Conservation (phyloP, 2,888 invertebrate genomes). For the Oxyscelio sp. region DNA sequence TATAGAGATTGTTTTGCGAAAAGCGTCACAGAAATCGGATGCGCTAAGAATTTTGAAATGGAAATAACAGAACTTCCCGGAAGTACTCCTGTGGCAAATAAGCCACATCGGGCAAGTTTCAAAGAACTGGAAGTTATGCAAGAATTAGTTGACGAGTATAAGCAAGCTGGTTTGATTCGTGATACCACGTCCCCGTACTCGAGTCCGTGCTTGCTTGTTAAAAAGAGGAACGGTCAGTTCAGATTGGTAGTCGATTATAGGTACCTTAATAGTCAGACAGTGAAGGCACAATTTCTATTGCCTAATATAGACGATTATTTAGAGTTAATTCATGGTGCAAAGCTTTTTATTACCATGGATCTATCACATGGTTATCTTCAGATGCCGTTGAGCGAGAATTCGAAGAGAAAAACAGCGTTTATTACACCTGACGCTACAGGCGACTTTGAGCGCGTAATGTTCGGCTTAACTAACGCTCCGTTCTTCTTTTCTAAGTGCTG, state of each 20-base stretch:
- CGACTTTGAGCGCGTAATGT: too few species aligned
- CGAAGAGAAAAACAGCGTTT: too few species aligned
- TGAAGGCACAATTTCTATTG: not conserved
- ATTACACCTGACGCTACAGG: too few species aligned
- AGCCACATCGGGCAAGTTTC: not conserved
- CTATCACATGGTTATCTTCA: not conserved
- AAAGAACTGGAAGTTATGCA: not conserved
- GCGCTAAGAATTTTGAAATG: not conserved
- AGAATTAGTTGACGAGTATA: not conserved
- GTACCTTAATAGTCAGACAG: not conserved
- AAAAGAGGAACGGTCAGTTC: not conserved
- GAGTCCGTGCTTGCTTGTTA: not conserved
- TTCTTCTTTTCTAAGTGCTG: too few species aligned
- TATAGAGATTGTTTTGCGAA: constrained; percentile 13
- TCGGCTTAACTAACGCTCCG: too few species aligned
- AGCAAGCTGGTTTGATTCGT: not conserved
- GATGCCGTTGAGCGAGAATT: too few species aligned
- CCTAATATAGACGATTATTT: not conserved
- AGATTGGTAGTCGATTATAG: not conserved
- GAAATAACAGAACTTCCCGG: not conserved
- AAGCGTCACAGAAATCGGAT: not conserved
- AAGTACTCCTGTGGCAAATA: not conserved
- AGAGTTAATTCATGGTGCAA: not conserved
- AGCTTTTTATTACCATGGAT: not conserved
- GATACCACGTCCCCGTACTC: not conserved